Evolutionary conservation across 2,797 vertebrate species (phyloP), one percentile per base, ranked within the genome.

Genomic region (Todus mexicanus): DNA sequence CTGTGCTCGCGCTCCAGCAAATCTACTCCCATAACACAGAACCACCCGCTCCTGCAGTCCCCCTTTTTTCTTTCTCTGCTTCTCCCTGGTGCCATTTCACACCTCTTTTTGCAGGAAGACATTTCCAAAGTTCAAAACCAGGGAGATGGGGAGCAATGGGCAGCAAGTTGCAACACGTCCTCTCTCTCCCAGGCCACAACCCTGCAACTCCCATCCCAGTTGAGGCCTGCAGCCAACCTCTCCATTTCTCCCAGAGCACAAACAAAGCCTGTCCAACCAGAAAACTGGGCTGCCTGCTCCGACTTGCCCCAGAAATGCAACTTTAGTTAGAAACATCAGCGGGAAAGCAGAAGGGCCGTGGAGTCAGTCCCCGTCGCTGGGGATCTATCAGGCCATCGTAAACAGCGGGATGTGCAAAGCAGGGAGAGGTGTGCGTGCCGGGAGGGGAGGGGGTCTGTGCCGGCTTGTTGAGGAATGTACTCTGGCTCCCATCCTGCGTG

Each of bases 241-340:
- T 40, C 60, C 2, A 5, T 57, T 73, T 74, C 90, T 92, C 82
- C 70, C 50, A 5, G 86, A 96, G 95, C 96, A 84, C 92, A 94
- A 89, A 95, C 81, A 85, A 45, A 96, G 94, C 91, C 96, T 89
- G 97, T 73, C 96, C 91, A 82, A 98, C 97, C 96, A 96, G 97
- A 97, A n/a, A 95, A 75, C 20, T 20, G 61, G 90, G 80, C 10
- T 54, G 84, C 94, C 90, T 97, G 98, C 96, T 96, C 87, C 4
- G 6, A 81, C 98, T 84, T 43, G 97, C 95, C 96, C 87, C 91
- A 73, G 75, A 93, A 90, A 95, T 33, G 64, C 80, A 92, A 87
- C 94, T 89, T 69, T 27, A 65, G 78, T 59, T 63, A 63, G 86
- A 91, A 82, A 85, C 15, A 17, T 65, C 91, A 81, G 51, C 23